These are phyloP conservation scores for Lasioglossum albipes DNA, from an alignment of 1,140 invertebrate species.

Conservation along the genomic window DNA sequence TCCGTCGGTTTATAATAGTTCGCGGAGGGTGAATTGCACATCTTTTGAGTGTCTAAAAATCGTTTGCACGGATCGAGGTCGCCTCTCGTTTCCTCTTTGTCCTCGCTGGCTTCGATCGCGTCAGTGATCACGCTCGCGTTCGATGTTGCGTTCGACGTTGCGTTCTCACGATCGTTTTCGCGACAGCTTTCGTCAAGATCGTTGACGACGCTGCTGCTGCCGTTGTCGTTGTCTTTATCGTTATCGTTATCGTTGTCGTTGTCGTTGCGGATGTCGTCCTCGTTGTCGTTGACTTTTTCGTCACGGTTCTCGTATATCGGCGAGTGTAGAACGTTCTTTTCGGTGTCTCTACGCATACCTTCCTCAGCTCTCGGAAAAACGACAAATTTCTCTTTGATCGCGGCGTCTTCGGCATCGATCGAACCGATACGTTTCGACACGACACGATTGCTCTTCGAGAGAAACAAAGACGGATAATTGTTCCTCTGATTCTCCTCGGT, in stretches of 20 bases:
- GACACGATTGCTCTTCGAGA: constrained; percentile 55
- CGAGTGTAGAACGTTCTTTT: background rate
- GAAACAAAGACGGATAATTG: constrained; percentile 61
- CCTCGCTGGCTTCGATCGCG: constrained; percentile 47
- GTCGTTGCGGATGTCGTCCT: background rate
- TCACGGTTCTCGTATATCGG: constrained; percentile 51
- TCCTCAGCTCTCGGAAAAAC: constrained; percentile 78
- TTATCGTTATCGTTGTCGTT: constrained; percentile 37
- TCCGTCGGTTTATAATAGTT: constrained; percentile 91
- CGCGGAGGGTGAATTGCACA: constrained; percentile 88
- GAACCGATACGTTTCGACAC: background rate
- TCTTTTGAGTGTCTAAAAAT: constrained; percentile 87
- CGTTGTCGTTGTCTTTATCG: constrained; percentile 62
- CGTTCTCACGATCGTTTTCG: constrained; percentile 62
- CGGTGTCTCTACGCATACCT: constrained; percentile 60
- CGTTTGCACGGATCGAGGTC: constrained; percentile 74
- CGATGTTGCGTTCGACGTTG: too few species aligned
- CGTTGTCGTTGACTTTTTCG: background rate
- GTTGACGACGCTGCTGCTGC: constrained; percentile 25
- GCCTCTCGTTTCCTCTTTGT: constrained; percentile 57
- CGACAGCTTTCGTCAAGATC: background rate
- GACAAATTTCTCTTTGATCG: constrained; percentile 73
- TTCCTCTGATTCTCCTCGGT: constrained; percentile 72
- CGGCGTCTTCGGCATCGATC: background rate
- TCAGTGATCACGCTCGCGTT: constrained; percentile 43